phyloP scores from a whole-genome alignment of 2,888 invertebrate genomes.

The Andrena hattorfiana region DNA sequence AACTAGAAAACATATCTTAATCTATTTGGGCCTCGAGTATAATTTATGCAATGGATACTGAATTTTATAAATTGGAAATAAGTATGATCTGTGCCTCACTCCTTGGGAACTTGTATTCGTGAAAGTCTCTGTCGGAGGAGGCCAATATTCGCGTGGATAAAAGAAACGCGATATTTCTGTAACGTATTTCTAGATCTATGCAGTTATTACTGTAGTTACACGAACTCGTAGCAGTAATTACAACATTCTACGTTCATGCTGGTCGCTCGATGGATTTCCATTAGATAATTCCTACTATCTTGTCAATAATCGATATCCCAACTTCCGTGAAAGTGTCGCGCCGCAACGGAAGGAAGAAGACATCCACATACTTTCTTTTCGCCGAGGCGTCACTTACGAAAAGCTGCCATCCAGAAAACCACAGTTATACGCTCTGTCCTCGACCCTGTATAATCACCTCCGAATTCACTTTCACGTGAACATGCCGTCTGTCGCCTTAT shows the following conservation, averaged over 20 bases:
- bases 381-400: background rate
- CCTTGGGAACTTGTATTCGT: background rate
- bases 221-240: background rate
- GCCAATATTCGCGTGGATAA: background rate
- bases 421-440: background rate
- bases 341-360: slow-evolving; percentile 27
- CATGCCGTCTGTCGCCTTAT: too few relatives aligned
- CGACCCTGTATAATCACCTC: background rate
- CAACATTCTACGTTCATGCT: background rate
- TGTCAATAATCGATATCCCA: slow-evolving; percentile 30
- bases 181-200: background rate
- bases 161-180: background rate
- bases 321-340: slow-evolving; percentile 47
- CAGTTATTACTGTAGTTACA: background rate
- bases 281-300: background rate
- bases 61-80: background rate
- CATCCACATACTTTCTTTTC: slow-evolving; percentile 38
- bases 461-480: slow-evolving; percentile 20
- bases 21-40: background rate
- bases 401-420: slow-evolving; percentile 34
- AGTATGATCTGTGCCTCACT: background rate
- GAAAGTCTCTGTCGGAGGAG: slow-evolving; percentile 21
- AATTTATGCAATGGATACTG: background rate
- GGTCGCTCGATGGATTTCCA: background rate
- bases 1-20: background rate